Conservation (phyloP, 1,140 invertebrate species). For the Halictus rubicundus region DNA sequence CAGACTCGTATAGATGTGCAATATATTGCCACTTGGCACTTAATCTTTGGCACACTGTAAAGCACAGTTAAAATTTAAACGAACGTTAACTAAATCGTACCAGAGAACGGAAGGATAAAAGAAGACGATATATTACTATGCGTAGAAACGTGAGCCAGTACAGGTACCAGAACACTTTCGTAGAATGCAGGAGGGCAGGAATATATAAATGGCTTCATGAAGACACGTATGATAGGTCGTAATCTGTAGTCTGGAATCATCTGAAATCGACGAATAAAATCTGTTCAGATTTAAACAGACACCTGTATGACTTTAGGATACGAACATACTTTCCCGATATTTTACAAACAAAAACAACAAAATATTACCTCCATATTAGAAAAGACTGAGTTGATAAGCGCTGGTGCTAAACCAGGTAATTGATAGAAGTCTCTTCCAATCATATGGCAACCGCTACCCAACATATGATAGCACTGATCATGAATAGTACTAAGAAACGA, state of each 20-base stretch:
- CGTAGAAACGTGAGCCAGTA: slow-evolving; percentile 88
- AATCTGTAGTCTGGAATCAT: slow-evolving; percentile 92
- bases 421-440: slow-evolving; percentile 92
- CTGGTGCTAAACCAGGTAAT: slow-evolving; percentile 84
- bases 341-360: not conserved
- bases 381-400: slow-evolving; percentile 84
- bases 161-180: slow-evolving; percentile 87
- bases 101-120: not conserved
- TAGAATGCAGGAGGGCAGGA: slow-evolving; percentile 91
- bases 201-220: slow-evolving; percentile 92
- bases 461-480: slow-evolving; percentile 89
- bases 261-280: slow-evolving; percentile 68
- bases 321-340: not conserved
- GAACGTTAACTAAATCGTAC: not conserved
- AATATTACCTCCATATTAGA: slow-evolving; percentile 84
- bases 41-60: slow-evolving; percentile 87
- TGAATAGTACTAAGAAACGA: slow-evolving; percentile 86
- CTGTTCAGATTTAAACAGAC: not conserved
- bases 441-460: slow-evolving; percentile 88
- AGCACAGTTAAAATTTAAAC: slow-evolving; percentile 13
- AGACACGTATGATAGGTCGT: slow-evolving; percentile 90
- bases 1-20: slow-evolving; percentile 87
- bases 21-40: slow-evolving; percentile 90
- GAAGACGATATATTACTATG: slow-evolving; percentile 82
- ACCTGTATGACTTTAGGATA: not conserved